phyloP scores from a whole-genome alignment of 2,797 vertebrate species.

The Triplophysa bombifrons region DNA sequence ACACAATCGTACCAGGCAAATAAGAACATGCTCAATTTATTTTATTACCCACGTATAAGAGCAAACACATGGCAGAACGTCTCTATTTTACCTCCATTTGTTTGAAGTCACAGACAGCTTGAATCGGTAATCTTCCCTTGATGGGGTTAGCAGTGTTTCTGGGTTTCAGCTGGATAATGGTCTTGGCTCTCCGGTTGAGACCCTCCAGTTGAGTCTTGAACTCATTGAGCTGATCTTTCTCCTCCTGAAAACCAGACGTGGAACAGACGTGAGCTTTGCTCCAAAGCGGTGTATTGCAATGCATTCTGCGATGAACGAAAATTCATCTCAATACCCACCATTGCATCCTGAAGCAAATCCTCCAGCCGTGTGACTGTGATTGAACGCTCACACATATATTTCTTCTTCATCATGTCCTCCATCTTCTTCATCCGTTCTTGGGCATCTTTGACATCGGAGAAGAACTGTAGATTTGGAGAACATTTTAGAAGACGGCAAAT shows the following conservation, averaged over 20 bases:
- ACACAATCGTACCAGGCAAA: not conserved
- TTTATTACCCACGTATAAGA: not conserved
- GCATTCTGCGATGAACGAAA: not conserved
- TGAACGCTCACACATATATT: slow-evolving; percentile 87
- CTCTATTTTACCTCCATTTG: slow-evolving; percentile 89
- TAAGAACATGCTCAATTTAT: not conserved
- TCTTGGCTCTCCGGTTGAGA: slow-evolving; percentile 83
- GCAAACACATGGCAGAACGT: not conserved
- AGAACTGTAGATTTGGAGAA: slow-evolving; percentile 74
- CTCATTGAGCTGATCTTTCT: slow-evolving; percentile 87
- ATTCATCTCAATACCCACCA: slow-evolving; percentile 67
- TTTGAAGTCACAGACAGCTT: slow-evolving; percentile 88
- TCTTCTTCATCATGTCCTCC: slow-evolving; percentile 86
- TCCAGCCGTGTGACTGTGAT: slow-evolving; percentile 88
- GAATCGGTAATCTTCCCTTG: slow-evolving; percentile 76
- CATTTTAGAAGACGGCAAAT: not conserved
- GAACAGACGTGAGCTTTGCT: not conserved
- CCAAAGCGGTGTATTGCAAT: not conserved
- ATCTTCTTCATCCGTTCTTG: slow-evolving; percentile 85
- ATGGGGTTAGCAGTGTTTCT: slow-evolving; percentile 75
- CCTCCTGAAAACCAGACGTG: slow-evolving; percentile 75
- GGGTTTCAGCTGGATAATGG: slow-evolving; percentile 86
- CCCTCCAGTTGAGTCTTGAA: slow-evolving; percentile 83
- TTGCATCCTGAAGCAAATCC: slow-evolving; percentile 88
- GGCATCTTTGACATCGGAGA: slow-evolving; percentile 84